Base-by-base conservation (phyloP, 2,113 vertebrate species). In the Tympanuchus pallidicinctus region DNA sequence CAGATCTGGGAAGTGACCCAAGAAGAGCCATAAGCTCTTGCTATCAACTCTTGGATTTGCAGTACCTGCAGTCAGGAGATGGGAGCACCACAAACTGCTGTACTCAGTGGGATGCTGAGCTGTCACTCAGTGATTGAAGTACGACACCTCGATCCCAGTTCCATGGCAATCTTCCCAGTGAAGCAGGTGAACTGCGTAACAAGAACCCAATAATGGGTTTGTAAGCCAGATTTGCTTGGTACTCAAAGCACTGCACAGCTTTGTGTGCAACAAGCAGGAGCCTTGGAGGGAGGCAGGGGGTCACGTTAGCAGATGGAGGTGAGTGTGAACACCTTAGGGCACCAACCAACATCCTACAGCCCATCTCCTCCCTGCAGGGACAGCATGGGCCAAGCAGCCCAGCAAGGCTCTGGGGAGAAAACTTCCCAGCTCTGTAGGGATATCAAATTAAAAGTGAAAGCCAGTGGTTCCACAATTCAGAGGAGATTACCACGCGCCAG, bases 381-480 rank as follows among this genome's bases (percentile, higher is more conserved):
- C 57, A 42, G 18, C 11, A 3, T 0, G 0, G 86, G 43, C 5
- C 2, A 1, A 67, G 43, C 70, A 73, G 84, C 75, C 38, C 2
- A 22, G 64, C 30, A 25, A 21, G 32, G 25, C 40, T 56, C 72
- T 3, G 30, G 2, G 64, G 25, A 79, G 56, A 36, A 45, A 52
- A 32, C 11, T 12, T 1, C 1, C 5, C 47, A 47, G 28, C 3
- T 1, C 21, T 5, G 24, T 22, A 15, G 30, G 5, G 4, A 48
- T 40, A 21, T 30, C 17, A 3, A 10, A 9, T 18, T 32, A 45
- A 48, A 18, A 18, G 6, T 15, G 10, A 38, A 65, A 82, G 30
- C 10, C 20, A 11, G 11, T 0, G 0, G 45, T 32, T 6, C 56
- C 14, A 18, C 28, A 34, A 7, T 34, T 28, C 7, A 0, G 34